A percentile compares a stretch with the other conserved stretches of the same genome.
phyloP scores from a whole-genome alignment of 2,797 vertebrate species.

The Arremon aurantiirostris region DNA sequence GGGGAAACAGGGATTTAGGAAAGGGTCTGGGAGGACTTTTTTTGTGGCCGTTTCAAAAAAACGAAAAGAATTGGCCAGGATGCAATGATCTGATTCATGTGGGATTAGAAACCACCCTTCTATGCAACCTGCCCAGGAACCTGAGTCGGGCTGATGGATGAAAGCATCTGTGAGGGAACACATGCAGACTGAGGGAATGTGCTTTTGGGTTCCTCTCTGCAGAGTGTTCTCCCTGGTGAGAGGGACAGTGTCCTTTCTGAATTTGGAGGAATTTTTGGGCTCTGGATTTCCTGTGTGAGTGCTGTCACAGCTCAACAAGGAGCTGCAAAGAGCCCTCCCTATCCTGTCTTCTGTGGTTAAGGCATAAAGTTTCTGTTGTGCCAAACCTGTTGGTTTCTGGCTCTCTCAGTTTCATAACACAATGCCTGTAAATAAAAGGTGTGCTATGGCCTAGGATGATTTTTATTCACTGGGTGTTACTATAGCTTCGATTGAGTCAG shows the following conservation, averaged over 20 bases:
- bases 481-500: neutral
- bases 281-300: neutral
- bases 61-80: neutral
- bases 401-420: neutral
- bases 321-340: neutral
- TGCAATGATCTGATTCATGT: neutral
- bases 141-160: rapidly evolving
- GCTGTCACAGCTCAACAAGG: neutral
- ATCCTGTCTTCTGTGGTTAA: neutral
- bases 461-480: neutral
- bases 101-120: neutral
- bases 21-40: neutral
- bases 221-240: neutral
- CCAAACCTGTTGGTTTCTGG: neutral
- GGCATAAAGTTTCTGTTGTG: neutral
- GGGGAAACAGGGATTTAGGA: neutral
- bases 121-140: neutral
- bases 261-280: neutral
- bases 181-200: neutral
- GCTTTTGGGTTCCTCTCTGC: rapidly evolving
- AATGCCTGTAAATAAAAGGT: neutral
- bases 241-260: neutral
- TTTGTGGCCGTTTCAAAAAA: neutral
- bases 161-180: neutral
- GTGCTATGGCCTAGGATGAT: neutral